phyloP scores from a whole-genome alignment of 2,113 vertebrate species.

The Montifringilla adamsi region DNA sequence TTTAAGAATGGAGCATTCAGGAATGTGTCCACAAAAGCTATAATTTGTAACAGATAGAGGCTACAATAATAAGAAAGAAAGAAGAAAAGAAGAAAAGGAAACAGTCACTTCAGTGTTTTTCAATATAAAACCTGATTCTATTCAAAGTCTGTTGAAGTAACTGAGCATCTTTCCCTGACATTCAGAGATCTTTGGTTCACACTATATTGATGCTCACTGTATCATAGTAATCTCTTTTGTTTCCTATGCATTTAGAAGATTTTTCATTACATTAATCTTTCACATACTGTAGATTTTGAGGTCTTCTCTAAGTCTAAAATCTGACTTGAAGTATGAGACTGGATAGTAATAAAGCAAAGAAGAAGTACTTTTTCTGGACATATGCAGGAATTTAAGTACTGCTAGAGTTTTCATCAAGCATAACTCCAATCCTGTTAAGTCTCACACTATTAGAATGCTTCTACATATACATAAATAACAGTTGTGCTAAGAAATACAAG shows the following conservation, averaged over 20 bases:
- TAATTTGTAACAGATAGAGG: neutral
- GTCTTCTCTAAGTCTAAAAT: neutral
- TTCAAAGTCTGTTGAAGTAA: neutral
- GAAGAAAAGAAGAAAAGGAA: neutral
- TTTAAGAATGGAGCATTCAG: neutral
- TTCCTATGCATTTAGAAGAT: slow-evolving; percentile 9
- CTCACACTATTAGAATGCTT: slow-evolving; percentile 15
- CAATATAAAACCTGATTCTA: neutral
- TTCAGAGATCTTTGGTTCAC: neutral
- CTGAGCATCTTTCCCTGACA: neutral
- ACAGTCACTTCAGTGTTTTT: neutral
- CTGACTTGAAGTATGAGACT: slow-evolving; percentile 8
- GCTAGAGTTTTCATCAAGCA: neutral
- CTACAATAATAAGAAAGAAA: neutral
- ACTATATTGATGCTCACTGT: neutral
- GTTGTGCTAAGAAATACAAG: neutral
- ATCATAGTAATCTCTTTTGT: neutral
- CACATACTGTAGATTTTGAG: neutral
- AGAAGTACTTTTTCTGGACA: neutral
- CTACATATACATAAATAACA: neutral
- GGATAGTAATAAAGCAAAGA: neutral
- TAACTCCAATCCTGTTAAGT: neutral
- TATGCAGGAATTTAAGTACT: neutral
- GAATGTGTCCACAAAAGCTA: neutral
- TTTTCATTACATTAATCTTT: slow-evolving; percentile 35